A percentile compares a stretch with the other conserved stretches of the same genome.
Conservation (phyloP, 2,888 invertebrate species). For the Morpho helenor region DNA sequence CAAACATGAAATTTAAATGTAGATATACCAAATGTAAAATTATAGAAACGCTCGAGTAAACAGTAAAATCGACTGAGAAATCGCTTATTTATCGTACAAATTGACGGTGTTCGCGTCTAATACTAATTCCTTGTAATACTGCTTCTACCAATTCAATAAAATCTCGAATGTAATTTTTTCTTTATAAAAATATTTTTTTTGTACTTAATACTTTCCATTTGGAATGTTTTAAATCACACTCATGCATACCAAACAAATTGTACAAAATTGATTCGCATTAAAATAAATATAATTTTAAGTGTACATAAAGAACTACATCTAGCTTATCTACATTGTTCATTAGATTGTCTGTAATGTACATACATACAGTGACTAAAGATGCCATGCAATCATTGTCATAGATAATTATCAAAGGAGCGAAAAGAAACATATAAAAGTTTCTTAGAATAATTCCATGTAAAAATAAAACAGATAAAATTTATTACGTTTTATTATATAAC, state of each 20-base stretch:
- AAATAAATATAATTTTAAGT: slow-evolving; percentile 67
- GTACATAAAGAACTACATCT: slow-evolving; percentile 40
- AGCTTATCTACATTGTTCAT: slow-evolving; percentile 58
- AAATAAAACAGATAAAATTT: slow-evolving; percentile 12
- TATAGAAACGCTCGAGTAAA: slow-evolving; percentile 57
- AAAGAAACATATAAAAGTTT: slow-evolving; percentile 8
- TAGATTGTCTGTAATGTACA: slow-evolving; percentile 54
- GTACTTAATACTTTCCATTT: slow-evolving; percentile 72
- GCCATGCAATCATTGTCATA: slow-evolving; percentile 8
- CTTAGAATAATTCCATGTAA: slow-evolving; percentile 1
- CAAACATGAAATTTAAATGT: slow-evolving; percentile 46
- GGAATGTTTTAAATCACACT: slow-evolving; percentile 77
- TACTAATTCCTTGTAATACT: slow-evolving; percentile 68
- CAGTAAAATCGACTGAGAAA: slow-evolving; percentile 43
- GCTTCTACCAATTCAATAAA: slow-evolving; percentile 62
- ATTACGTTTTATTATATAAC: slow-evolving; percentile 15
- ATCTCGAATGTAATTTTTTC: slow-evolving; percentile 46
- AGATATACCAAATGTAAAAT: slow-evolving; percentile 64
- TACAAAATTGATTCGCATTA: slow-evolving; percentile 47
- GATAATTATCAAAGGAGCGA: slow-evolving; percentile 9
- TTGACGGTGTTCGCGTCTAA: slow-evolving; percentile 52
- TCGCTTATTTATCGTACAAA: slow-evolving; percentile 42
- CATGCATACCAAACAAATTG: slow-evolving; percentile 46
- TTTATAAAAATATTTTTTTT: slow-evolving; percentile 77
- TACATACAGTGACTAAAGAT: slow-evolving; percentile 28